Base-by-base conservation (phyloP, 1,140 invertebrate species). In the Asbolus verrucosus region DNA sequence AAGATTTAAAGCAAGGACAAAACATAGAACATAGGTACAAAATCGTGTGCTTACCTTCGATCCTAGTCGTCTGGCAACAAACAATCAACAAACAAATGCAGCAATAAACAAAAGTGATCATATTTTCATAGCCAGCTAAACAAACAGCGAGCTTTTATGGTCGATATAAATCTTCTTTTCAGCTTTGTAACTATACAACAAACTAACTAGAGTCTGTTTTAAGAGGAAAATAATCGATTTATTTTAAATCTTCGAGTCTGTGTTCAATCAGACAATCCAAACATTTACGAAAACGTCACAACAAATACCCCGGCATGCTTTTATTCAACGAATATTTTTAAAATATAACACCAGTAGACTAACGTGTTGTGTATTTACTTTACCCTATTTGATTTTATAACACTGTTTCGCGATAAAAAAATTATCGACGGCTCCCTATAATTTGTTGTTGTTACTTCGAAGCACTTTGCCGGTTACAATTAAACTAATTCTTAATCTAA, bases 231-330 rank as follows among this genome's bases (percentile, higher is more conserved):
- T 72, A 72, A 70, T 72, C 68, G 72, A 68, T 73, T 75, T 75
- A 70, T 71, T 75, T 73, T 70, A 73, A 71, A 73, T 69, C 69
- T 41, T 39, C 33, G 31, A 67, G 62, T 74, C 74, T 76, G 74
- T 72, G 61, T 76, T 76, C 70, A 33, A 74, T 76, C 72, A 76
- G 39, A 72, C 67, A 74, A 76, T 76, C 74, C 74, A 76, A 76
- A 76, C 72, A 76, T 76, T 76, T 76, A 74, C 70, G 63, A 59
- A 72, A 76, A 74, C 74, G 74, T 76, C 74, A 76, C 74, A 63
- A 63, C 61, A 63, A 41, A 63, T 41, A 39, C 39, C 11, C 46
- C 46, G 46, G 46, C 46, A 31, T 54, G 46, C 46, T 54, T 54
- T 54, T 54, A 54, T 54, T 54, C 46, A 54, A 30, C n/a, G 46